Evolutionary conservation across 2,797 vertebrate genomes (phyloP).

Genomic region (Manis javanica): DNA sequence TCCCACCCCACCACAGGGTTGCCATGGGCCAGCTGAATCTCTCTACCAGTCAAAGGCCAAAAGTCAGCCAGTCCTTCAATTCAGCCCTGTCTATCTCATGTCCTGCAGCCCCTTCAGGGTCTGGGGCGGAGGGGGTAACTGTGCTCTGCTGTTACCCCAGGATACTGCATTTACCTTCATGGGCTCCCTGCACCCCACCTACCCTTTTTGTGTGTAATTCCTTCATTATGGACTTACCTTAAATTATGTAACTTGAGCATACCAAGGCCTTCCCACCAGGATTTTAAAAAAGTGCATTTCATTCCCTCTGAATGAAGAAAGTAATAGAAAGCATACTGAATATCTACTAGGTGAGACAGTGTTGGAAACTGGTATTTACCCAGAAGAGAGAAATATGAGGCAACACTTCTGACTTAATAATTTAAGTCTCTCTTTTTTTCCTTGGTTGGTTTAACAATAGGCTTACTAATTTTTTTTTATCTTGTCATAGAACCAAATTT

Average conservation of each 20-base stretch:
- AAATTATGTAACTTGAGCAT: not conserved
- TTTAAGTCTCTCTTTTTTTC: not conserved
- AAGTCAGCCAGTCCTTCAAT: not conserved
- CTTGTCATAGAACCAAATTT: not conserved
- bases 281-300: not conserved
- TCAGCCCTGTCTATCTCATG: not conserved
- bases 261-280: not conserved
- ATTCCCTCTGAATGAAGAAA: conserved; percentile 13
- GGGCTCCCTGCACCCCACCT: not conserved
- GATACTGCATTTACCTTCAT: not conserved
- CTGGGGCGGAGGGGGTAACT: not conserved
- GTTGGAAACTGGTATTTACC: not conserved
- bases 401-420: not conserved
- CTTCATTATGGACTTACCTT: not conserved
- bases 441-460: not conserved
- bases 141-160: not conserved
- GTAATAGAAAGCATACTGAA: not conserved
- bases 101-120: not conserved
- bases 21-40: not conserved
- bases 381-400: not conserved
- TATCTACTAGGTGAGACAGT: not conserved
- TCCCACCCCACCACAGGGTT: not conserved
- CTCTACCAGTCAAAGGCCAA: not conserved
- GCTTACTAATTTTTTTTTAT: not conserved
- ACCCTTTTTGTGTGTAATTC: not conserved